phyloP scores from a whole-genome alignment of 2,888 invertebrate genomes.

The Endotricha flammealis region DNA sequence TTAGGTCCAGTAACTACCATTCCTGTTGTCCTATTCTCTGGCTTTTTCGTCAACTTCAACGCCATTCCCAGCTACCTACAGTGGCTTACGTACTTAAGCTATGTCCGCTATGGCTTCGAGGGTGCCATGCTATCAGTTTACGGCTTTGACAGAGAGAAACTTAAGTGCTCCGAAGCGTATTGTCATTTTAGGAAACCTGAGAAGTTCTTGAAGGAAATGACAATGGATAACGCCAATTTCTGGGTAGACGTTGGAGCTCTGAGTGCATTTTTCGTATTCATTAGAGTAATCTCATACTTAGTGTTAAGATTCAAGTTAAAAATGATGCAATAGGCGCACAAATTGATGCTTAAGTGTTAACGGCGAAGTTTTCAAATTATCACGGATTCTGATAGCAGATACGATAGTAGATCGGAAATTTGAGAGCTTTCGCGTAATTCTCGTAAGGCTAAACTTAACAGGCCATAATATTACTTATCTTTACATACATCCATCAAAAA shows the following conservation, averaged over 20 bases:
- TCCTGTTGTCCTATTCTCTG: constrained; percentile 94
- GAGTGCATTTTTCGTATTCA: constrained; percentile 85
- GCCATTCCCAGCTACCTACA: constrained; percentile 93
- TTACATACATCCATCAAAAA: too few species aligned
- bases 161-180: constrained; percentile 89
- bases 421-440: too few species aligned
- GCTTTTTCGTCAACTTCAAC: constrained; percentile 95
- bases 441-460: too few species aligned
- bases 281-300: constrained; percentile 88
- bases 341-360: constrained; percentile 19
- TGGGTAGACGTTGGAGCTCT: constrained; percentile 92
- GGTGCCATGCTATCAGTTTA: constrained; percentile 95
- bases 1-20: constrained; percentile 93
- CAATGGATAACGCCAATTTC: constrained; percentile 87
- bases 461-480: too few species aligned
- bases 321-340: constrained; percentile 70
- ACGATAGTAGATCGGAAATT: too few species aligned
- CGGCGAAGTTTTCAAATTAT: constrained; percentile 23
- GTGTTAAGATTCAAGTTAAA: constrained; percentile 88
- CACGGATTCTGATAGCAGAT: constrained; percentile 30
- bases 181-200: constrained; percentile 90
- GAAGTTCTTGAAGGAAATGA: constrained; percentile 91
- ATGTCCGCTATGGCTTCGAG: constrained; percentile 93
- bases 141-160: constrained; percentile 87
- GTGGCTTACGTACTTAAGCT: constrained; percentile 94